Evolutionary conservation across 1,140 invertebrate species (phyloP).

Genomic region (Penaeus japonicus): DNA sequence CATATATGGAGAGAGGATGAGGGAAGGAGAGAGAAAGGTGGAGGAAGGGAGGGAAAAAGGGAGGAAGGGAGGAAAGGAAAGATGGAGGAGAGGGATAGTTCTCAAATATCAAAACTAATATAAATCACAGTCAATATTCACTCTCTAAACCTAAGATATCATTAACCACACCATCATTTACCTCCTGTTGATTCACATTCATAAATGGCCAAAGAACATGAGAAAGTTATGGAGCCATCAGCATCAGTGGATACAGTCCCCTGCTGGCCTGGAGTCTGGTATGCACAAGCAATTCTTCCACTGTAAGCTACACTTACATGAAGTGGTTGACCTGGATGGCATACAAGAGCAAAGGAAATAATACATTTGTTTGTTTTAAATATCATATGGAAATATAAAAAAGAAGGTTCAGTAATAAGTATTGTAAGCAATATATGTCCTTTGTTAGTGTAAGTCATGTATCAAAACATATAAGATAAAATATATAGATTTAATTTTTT

Average conservation of each 20-base stretch:
- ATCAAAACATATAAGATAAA: no score
- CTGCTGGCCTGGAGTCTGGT: slow-evolving; percentile 66
- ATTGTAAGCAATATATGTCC: no score
- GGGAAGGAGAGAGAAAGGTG: background rate
- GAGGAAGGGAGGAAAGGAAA: no score
- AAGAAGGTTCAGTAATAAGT: no score
- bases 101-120: no score
- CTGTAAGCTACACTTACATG: slow-evolving; percentile 97
- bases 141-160: no score
- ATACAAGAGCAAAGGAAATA: slow-evolving; percentile 8
- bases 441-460: no score
- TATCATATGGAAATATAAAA: slow-evolving; percentile 56
- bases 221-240: slow-evolving; percentile 39
- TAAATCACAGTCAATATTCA: no score
- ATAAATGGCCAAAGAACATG: slow-evolving; percentile 87
- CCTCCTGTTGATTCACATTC: slow-evolving; percentile 99
- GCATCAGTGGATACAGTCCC: background rate
- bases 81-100: no score
- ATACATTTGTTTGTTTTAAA: background rate
- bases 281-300: slow-evolving; percentile 94
- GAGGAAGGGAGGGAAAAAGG: no score
- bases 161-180: slow-evolving; percentile 62
- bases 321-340: slow-evolving; percentile 71
- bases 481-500: no score
- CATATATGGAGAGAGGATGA: background rate